Evolutionary conservation across 2,888 invertebrate genomes (phyloP), one percentile per base, ranked within the genome.

Genomic region (Nezara viridula): DNA sequence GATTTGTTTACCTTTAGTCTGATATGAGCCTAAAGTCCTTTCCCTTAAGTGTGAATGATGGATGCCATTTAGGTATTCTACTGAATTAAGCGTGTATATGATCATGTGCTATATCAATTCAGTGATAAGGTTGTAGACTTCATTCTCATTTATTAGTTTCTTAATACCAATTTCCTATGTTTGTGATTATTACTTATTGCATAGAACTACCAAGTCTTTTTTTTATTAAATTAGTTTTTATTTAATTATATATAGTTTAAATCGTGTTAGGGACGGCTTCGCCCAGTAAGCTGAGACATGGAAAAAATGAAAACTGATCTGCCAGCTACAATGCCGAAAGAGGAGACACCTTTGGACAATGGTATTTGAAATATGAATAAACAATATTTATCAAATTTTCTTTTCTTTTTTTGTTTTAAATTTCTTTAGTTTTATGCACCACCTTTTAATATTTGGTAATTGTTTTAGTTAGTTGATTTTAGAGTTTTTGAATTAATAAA

Each of bases 191-290:
- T 37, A 12, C 37, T 32, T 37, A 37, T 0, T 81, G n/a, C 44
- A 24, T 44, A n/a, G 14, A 47, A 81, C n/a, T 44, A n/a, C 21
- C 3, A 4, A 77, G n/a, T 47, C 14, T n/a, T 44, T 44, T n/a
- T 40, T 66, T 77, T 60, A 6, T 77, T 21, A 21, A 24, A 24
- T 77, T 40, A 4, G 24, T 40, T 24, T n/a, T 44, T 12, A 44
- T n/a, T 44, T 9, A 81, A 6, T 81, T 44, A 16, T n/a, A 81
- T 44, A n/a, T n/a, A 44, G 10, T 81, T 81, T 81, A 81, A 81
- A 81, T 81, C 44, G 81, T 81, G 81, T 44, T 81, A 81, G 81
- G 81, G n/a, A 81, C 44, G 81, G 81, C 81, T 81, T 47, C 81
- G 24, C n/a, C 81, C 81, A 24, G 81, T 81, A 81, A 81, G 81